Conservation (phyloP, 2,888 invertebrate species). For the Acronicta leporina region DNA sequence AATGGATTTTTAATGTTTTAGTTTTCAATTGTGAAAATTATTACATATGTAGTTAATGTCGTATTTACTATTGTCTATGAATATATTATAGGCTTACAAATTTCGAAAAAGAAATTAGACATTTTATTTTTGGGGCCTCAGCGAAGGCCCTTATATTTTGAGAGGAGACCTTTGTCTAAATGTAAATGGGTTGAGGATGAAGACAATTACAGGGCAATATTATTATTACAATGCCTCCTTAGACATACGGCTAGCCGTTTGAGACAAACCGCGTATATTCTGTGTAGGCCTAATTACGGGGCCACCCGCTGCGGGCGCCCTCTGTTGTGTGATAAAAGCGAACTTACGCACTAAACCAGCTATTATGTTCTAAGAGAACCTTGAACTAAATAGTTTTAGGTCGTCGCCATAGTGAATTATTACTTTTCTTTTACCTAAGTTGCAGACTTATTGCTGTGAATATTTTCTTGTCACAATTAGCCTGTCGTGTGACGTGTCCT, state of each 20-base stretch:
- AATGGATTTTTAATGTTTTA: no score
- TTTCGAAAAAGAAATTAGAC: no score
- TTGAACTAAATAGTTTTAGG: conserved; percentile 2
- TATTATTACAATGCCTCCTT: not conserved
- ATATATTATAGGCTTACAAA: no score
- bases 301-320: conserved; percentile 27
- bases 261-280: conserved; percentile 29
- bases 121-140: no score
- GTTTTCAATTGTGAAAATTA: no score
- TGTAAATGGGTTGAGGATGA: no score
- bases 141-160: no score
- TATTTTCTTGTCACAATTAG: no score
- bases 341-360: conserved; percentile 42
- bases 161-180: no score
- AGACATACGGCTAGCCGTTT: conserved; percentile 25
- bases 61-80: no score
- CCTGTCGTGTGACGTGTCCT: no score
- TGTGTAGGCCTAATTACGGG: conserved; percentile 33
- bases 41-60: no score
- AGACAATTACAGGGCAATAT: not conserved
- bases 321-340: conserved; percentile 48
- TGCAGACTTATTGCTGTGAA: not conserved
- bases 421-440: not conserved
- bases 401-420: not conserved
- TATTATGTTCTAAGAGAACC: conserved; percentile 26